Percentiles rank a stretch among this genome's conserved stretches.
Conservation (phyloP, 2,113 vertebrate species). For the Catharus bicknelli region DNA sequence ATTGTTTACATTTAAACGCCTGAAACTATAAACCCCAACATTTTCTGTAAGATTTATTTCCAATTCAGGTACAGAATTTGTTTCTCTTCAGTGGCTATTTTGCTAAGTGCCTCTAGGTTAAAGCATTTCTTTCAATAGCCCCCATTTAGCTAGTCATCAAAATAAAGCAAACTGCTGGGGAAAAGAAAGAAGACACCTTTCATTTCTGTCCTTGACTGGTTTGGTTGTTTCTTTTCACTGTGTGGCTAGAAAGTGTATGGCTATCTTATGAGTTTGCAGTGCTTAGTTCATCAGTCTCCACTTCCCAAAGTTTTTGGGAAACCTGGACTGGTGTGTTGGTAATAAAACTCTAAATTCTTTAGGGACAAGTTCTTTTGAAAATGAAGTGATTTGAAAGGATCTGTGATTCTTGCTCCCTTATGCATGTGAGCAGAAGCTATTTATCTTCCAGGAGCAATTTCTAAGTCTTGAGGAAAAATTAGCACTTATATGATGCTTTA, state of each 20-base stretch:
- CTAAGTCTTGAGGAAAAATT: not conserved
- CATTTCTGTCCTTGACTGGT: not conserved
- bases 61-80: not conserved
- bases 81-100: not conserved
- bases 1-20: not conserved
- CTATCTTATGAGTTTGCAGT: not conserved
- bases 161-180: not conserved
- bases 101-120: not conserved
- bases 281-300: not conserved
- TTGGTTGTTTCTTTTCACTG: not conserved
- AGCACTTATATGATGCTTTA: not conserved
- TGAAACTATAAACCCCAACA: not conserved
- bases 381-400: not conserved
- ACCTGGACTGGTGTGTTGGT: rapidly evolving
- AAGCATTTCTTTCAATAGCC: not conserved
- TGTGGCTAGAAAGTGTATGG: too few species aligned
- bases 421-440: not conserved
- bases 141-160: not conserved
- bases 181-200: not conserved
- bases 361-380: not conserved
- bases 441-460: not conserved
- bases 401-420: not conserved
- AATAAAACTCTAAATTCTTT: not conserved
- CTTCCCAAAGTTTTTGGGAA: not conserved
- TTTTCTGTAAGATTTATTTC: not conserved